Evolutionary conservation across 1,140 invertebrate genomes (phyloP).

Genomic region (Pseudomyrmex pallidus): DNA sequence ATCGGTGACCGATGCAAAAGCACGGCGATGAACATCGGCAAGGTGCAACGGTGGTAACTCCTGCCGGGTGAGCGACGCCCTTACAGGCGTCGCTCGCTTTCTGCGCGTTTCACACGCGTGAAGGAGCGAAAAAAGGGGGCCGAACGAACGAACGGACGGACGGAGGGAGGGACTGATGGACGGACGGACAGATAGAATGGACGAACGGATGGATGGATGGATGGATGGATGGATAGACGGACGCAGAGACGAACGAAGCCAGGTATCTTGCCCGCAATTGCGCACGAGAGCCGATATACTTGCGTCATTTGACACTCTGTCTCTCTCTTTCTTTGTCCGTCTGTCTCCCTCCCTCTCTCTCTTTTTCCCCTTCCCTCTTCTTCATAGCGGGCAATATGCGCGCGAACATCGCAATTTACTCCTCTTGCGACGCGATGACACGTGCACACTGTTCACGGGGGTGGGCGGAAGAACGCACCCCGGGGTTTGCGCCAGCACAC

Average conservation of each 20-base stretch:
- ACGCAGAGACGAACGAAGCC: background rate
- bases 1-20: slow-evolving; percentile 56
- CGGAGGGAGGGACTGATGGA: background rate
- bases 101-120: slow-evolving; percentile 57
- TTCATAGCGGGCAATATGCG: slow-evolving; percentile 16
- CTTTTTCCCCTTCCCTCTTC: slow-evolving; percentile 10
- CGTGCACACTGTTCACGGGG: slow-evolving; percentile 68
- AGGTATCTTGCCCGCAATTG: slow-evolving; percentile 57
- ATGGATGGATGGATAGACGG: background rate
- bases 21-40: slow-evolving; percentile 57
- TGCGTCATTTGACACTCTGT: slow-evolving; percentile 55
- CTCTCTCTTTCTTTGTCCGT: slow-evolving; percentile 24
- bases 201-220: background rate
- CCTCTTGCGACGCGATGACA: slow-evolving; percentile 63
- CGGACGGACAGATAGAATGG: background rate
- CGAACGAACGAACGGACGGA: slow-evolving; percentile 9
- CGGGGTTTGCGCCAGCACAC: slow-evolving; percentile 67
- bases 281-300: slow-evolving; percentile 56
- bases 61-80: slow-evolving; percentile 57
- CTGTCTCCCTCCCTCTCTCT: background rate
- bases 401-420: slow-evolving; percentile 59
- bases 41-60: slow-evolving; percentile 56
- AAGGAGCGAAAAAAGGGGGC: slow-evolving; percentile 58
- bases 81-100: slow-evolving; percentile 46
- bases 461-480: slow-evolving; percentile 69